A percentile compares a stretch with the other conserved stretches of the same genome.
These are phyloP conservation scores for Sarcophilus harrisii DNA, from an alignment of 2,797 vertebrate species.

Conservation along the genomic window DNA sequence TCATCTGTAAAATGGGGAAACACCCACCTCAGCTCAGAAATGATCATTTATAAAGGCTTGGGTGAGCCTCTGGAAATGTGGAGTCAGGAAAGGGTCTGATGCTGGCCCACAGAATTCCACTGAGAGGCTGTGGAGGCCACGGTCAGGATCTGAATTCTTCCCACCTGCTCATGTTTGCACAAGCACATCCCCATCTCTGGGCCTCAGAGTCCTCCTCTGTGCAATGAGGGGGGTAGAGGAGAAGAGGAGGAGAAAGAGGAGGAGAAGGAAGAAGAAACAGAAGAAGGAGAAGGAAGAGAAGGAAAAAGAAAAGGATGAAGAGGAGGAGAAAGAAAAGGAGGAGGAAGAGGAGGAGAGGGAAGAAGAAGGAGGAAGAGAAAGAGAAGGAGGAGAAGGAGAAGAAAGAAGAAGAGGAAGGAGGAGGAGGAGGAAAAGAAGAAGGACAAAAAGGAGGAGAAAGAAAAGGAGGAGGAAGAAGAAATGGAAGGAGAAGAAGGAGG, in stretches of 20 bases:
- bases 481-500: background rate
- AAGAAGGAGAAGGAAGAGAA: background rate
- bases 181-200: background rate
- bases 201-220: background rate
- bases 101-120: background rate
- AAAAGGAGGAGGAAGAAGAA: background rate
- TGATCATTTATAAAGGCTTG: background rate
- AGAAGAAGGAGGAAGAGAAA: accelerated
- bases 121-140: background rate
- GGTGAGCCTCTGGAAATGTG: background rate
- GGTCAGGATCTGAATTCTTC: background rate
- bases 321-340: background rate
- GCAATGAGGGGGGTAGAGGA: background rate
- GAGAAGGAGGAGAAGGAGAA: accelerated
- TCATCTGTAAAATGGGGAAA: background rate
- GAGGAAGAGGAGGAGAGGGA: accelerated
- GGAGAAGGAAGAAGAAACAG: too few relatives aligned
- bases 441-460: background rate
- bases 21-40: background rate
- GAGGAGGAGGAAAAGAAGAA: accelerated
- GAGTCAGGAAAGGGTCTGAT: background rate
- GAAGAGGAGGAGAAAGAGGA: background rate
- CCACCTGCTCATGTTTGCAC: background rate
- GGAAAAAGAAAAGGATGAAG: too few relatives aligned
- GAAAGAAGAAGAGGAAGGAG: too few relatives aligned